These are phyloP conservation scores for Pipistrellus pipistrellus DNA, from an alignment of 2,797 vertebrate species.

Conservation along the genomic window DNA sequence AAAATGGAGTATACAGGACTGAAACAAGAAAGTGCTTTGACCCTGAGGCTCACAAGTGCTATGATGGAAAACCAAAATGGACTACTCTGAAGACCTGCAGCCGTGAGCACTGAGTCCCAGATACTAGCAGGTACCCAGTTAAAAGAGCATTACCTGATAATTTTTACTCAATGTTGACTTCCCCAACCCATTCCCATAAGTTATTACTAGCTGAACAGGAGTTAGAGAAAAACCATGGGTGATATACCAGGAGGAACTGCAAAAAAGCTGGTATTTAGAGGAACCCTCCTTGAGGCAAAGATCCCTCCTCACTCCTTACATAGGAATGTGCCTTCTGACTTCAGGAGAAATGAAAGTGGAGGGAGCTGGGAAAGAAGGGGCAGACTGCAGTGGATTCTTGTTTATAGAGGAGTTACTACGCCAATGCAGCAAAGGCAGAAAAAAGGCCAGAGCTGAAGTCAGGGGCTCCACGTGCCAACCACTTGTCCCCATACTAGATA, in stretches of 20 bases:
- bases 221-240: background rate
- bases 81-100: background rate
- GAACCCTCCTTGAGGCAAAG: background rate
- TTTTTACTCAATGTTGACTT: background rate
- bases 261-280: background rate
- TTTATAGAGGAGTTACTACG: background rate
- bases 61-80: rapidly evolving
- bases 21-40: conserved; percentile 25
- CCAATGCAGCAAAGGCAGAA: background rate
- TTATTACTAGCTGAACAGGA: background rate
- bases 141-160: background rate
- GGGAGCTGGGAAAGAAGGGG: background rate
- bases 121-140: background rate
- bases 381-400: background rate
- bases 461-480: background rate
- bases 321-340: background rate
- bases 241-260: background rate
- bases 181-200: background rate
- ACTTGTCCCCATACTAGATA: background rate
- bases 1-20: background rate
- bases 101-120: background rate
- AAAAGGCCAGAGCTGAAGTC: background rate
- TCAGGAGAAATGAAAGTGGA: background rate
- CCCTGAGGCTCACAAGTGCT: background rate
- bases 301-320: background rate